These are phyloP conservation scores for Balaeniceps rex DNA, from an alignment of 2,113 vertebrate species.

Conservation along the genomic window DNA sequence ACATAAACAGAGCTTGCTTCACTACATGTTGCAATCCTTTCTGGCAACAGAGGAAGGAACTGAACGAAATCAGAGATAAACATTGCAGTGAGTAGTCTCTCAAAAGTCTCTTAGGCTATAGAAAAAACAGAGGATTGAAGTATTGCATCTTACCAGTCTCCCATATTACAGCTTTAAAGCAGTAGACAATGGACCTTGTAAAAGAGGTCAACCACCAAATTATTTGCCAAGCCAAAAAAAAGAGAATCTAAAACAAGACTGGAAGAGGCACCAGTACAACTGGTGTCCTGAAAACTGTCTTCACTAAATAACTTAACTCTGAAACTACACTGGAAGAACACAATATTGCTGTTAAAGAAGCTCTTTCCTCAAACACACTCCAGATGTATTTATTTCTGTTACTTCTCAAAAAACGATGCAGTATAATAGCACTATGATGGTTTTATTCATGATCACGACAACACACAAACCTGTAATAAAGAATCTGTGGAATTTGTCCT, in stretches of 20 bases:
- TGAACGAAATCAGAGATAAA: background rate
- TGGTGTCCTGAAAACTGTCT: background rate
- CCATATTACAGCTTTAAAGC: background rate
- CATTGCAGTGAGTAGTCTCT: background rate
- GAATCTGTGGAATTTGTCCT: conserved; percentile 96
- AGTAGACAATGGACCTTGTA: background rate
- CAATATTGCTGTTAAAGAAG: background rate
- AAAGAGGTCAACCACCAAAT: background rate
- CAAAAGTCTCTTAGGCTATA: background rate
- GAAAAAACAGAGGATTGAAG: background rate
- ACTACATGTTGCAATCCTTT: background rate
- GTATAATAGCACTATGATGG: background rate
- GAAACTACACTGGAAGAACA: background rate
- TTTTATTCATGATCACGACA: background rate
- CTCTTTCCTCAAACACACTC: background rate
- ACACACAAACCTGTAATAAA: conserved; percentile 90
- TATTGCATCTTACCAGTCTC: background rate
- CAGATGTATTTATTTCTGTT: background rate
- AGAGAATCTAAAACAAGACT: background rate
- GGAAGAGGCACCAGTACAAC: background rate
- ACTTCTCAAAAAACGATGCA: background rate
- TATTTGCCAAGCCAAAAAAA: background rate
- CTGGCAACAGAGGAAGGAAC: background rate
- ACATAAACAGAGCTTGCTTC: background rate
- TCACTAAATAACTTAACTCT: background rate